Evolutionary conservation across 2,888 invertebrate genomes (phyloP).

Genomic region (Thyatira batis): DNA sequence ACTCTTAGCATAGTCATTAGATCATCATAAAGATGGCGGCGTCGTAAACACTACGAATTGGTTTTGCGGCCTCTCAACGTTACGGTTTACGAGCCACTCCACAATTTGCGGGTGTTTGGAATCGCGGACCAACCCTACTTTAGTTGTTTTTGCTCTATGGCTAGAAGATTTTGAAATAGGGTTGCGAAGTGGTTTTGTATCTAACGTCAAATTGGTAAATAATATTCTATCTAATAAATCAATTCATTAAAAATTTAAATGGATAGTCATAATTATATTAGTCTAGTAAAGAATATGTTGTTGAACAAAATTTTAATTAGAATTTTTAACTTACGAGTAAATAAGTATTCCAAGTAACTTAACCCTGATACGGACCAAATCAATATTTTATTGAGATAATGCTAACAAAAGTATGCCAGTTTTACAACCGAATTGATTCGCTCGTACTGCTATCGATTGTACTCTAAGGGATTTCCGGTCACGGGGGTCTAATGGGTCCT

Average conservation of each 20-base stretch:
- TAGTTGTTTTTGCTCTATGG: neutral
- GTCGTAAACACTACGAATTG: constrained; percentile 46
- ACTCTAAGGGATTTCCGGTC: neutral
- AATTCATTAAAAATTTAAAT: too few species aligned
- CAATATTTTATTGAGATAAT: too few species aligned
- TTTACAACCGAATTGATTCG: neutral
- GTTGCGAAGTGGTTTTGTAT: neutral
- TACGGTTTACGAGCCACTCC: constrained; percentile 19
- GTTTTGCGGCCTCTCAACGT: constrained; percentile 24
- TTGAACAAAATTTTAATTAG: too few species aligned
- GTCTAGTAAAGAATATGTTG: too few species aligned
- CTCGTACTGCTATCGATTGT: neutral
- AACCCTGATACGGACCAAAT: too few species aligned
- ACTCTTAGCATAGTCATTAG: constrained; percentile 1
- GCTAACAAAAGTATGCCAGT: neutral
- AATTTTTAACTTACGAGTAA: too few species aligned
- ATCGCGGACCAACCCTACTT: constrained; percentile 3
- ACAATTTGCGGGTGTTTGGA: constrained; percentile 19
- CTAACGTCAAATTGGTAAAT: too few species aligned
- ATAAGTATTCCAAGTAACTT: too few species aligned
- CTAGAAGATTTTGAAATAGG: neutral
- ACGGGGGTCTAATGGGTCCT: neutral
- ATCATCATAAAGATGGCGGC: constrained; percentile 10
- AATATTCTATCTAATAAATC: too few species aligned
- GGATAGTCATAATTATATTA: too few species aligned